These are phyloP conservation scores for Drosophila miranda DNA, from an alignment of 1,140 invertebrate genomes.

Conservation along the genomic window DNA sequence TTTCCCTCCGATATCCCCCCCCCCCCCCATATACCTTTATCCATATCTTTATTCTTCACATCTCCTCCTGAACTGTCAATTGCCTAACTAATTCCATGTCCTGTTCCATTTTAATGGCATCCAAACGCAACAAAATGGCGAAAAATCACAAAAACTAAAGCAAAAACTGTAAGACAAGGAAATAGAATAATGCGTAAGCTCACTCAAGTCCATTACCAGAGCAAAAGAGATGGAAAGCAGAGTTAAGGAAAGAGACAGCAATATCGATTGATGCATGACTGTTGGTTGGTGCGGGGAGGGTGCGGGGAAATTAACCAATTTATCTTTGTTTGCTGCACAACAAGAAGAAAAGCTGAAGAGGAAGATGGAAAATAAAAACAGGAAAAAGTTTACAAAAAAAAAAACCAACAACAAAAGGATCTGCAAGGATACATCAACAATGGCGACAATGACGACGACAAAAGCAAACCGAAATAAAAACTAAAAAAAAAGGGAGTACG, in stretches of 20 bases:
- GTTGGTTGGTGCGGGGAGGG: slow-evolving; percentile 40
- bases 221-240: slow-evolving; percentile 27
- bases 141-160: slow-evolving; percentile 4
- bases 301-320: slow-evolving; percentile 82
- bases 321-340: slow-evolving; percentile 80
- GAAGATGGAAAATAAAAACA: slow-evolving; percentile 36
- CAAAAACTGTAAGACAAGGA: slow-evolving; percentile 30
- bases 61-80: slow-evolving; percentile 7
- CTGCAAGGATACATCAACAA: slow-evolving; percentile 68
- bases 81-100: slow-evolving; percentile 25
- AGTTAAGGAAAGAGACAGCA: slow-evolving; percentile 24
- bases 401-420: slow-evolving; percentile 51
- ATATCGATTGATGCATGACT: slow-evolving; percentile 80
- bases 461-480: slow-evolving; percentile 24
- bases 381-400: slow-evolving; percentile 75
- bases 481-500: slow-evolving; percentile 23
- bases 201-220: slow-evolving; percentile 77
- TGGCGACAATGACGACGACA: slow-evolving; percentile 61
- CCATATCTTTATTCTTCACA: no score
- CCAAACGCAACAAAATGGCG: no score
- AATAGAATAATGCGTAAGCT: slow-evolving; percentile 71
- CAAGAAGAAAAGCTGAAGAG: slow-evolving; percentile 13
- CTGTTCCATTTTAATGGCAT: slow-evolving; percentile 26
- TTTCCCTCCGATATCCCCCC: no score
- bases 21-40: no score